phyloP scores from a whole-genome alignment of 2,888 invertebrate species.

The Epirrhoe alternata region DNA sequence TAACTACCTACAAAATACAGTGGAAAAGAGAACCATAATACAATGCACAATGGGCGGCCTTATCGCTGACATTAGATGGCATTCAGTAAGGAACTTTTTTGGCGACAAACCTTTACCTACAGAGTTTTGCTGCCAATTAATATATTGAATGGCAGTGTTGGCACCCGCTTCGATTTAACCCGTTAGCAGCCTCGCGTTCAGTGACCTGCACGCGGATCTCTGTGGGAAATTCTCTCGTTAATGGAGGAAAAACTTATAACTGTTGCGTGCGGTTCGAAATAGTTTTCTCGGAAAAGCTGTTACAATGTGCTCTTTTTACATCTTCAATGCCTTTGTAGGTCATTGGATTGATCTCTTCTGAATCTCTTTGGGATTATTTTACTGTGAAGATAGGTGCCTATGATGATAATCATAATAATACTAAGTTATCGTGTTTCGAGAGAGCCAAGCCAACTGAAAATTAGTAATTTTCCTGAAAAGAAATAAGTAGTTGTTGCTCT shows the following conservation, averaged over 20 bases:
- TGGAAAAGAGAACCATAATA: too few species aligned
- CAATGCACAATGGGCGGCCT: too few species aligned
- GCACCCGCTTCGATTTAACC: constrained; percentile 6
- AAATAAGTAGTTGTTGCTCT: constrained; percentile 8
- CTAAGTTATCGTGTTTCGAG: too few species aligned
- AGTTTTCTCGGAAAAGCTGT: constrained; percentile 21
- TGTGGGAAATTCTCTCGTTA: constrained; percentile 60
- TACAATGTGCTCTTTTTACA: neutral
- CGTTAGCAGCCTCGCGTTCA: constrained; percentile 50
- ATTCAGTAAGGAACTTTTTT: neutral
- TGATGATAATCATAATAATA: too few species aligned
- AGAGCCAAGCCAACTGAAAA: too few species aligned
- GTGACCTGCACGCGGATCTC: constrained; percentile 61
- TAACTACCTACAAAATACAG: too few species aligned
- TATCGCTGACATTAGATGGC: too few species aligned
- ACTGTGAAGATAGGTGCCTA: too few species aligned
- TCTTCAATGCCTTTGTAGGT: neutral
- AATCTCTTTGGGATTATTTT: neutral
- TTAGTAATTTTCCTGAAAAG: neutral
- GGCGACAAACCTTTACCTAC: neutral
- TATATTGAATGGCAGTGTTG: neutral
- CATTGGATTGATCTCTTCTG: neutral
- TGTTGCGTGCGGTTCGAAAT: constrained; percentile 29
- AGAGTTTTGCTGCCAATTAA: neutral
- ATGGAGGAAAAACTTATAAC: constrained; percentile 48